Evolutionary conservation across 2,888 invertebrate genomes (phyloP), one percentile per base, ranked within the genome.

Genomic region (Thereva nobilitata): DNA sequence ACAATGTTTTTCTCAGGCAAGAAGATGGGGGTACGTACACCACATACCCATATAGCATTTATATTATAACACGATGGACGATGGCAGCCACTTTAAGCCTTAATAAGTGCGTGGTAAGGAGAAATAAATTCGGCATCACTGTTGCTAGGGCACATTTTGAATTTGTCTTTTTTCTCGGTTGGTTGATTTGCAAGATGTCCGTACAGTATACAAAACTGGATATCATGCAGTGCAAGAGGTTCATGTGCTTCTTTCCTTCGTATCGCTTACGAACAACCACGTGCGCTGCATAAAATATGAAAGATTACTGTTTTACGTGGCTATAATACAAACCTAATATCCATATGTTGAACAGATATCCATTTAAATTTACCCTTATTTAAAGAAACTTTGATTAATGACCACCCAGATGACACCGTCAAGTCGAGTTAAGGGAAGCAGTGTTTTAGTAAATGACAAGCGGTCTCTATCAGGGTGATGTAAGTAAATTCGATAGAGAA

Each of bases 111-210:
- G 52, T 52, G 35, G 34, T 23, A 52, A 52, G 34, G 34, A 52
- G n/a, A 52, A n/a, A 52, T 6, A 52, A 52, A 52, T 52, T 52
- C 35, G 52, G 34, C n/a, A 52, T 8, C 52, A 52, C 52, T 52
- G 52, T 52, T 52, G 52, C 52, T 52, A 52, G 52, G 52, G 52
- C 34, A 35, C 23, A 23, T 23, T 35, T 35, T 52, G 23, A 35
- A 52, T 52, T 52, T 52, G 52, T 52, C 35, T 52, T 52, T 52
- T 23, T 52, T 52, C 12, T 52, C 10, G 23, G 3, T 8, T 8
- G 6, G 5, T 9, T 35, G 8, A 6, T 52, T 23, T 10, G 35
- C 23, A 35, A 34, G 34, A 23, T 8, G 52, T 23, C 34, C 34
- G 52, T 8, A 52, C 34, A 10, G 52, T 23, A 35, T 9, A 10